phyloP scores from a whole-genome alignment of 2,888 invertebrate genomes.

The Athrips mouffetella region DNA sequence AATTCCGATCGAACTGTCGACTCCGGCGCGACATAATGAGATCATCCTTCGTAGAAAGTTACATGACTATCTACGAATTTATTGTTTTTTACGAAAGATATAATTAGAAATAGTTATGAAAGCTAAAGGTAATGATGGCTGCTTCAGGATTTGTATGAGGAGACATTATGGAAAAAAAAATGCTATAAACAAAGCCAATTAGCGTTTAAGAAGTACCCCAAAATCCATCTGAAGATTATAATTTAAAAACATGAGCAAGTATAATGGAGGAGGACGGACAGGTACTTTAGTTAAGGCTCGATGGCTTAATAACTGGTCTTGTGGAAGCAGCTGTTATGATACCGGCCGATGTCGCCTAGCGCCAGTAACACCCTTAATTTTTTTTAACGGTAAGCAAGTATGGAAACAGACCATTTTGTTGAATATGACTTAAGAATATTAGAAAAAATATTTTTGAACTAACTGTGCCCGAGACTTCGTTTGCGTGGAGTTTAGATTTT shows the following conservation, averaged over 20 bases:
- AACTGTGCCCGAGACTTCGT: no score
- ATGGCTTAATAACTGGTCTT: constrained; percentile 76
- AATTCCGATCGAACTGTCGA: constrained; percentile 43
- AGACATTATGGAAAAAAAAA: no score
- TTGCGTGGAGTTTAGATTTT: no score
- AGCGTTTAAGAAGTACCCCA: constrained; percentile 36
- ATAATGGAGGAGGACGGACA: constrained; percentile 46
- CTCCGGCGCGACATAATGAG: constrained; percentile 42
- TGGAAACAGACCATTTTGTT: background rate
- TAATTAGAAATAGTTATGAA: no score
- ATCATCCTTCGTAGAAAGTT: constrained; percentile 34
- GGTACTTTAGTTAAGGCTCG: constrained; percentile 44
- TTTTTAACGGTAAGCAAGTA: constrained; percentile 26
- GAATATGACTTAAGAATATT: background rate
- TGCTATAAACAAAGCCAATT: constrained; percentile 38
- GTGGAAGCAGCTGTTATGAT: constrained; percentile 75
- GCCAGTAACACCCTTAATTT: constrained; percentile 70
- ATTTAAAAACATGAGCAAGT: constrained; percentile 69
- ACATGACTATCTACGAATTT: background rate
- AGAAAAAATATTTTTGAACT: background rate
- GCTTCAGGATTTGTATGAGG: no score
- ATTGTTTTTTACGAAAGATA: background rate
- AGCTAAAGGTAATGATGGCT: no score
- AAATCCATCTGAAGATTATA: constrained; percentile 60
- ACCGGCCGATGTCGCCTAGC: constrained; percentile 72